phyloP scores from a whole-genome alignment of 2,113 vertebrate genomes.

The Ramphastos sulfuratus region DNA sequence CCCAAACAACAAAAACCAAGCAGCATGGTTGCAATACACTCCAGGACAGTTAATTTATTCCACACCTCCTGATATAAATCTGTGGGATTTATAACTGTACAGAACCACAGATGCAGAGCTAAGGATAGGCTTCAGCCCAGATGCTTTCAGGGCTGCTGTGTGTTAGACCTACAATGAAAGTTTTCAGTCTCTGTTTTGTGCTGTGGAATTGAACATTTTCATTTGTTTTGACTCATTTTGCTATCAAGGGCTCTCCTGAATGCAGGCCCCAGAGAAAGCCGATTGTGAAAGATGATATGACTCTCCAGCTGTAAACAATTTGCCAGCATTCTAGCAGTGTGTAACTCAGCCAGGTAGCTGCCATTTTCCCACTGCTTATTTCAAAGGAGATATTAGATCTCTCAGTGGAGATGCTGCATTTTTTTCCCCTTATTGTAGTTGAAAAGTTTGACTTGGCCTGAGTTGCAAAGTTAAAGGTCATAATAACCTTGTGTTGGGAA shows the following conservation, averaged over 20 bases:
- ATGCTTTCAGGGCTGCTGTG: background rate
- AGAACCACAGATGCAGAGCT: background rate
- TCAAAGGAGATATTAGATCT: background rate
- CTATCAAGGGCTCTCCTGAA: background rate
- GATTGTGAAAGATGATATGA: background rate
- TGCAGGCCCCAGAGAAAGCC: background rate
- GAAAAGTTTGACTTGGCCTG: background rate
- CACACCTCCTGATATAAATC: slow-evolving; percentile 46
- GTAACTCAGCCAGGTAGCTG: background rate
- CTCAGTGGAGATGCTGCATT: background rate
- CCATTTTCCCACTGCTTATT: background rate
- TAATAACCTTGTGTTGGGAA: background rate
- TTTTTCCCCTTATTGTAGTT: background rate
- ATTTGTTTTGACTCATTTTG: background rate
- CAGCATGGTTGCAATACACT: background rate
- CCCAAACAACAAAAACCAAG: background rate
- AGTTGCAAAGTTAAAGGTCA: background rate
- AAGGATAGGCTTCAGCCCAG: background rate
- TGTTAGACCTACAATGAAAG: background rate
- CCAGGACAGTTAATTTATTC: slow-evolving; percentile 63
- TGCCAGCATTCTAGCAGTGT: background rate
- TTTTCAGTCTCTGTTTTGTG: background rate
- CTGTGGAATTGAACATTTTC: background rate
- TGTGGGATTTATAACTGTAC: background rate
- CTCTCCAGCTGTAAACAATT: slow-evolving; percentile 4